These are phyloP conservation scores for Leucophenga varia DNA, from an alignment of 1,140 invertebrate genomes.

Conservation along the genomic window DNA sequence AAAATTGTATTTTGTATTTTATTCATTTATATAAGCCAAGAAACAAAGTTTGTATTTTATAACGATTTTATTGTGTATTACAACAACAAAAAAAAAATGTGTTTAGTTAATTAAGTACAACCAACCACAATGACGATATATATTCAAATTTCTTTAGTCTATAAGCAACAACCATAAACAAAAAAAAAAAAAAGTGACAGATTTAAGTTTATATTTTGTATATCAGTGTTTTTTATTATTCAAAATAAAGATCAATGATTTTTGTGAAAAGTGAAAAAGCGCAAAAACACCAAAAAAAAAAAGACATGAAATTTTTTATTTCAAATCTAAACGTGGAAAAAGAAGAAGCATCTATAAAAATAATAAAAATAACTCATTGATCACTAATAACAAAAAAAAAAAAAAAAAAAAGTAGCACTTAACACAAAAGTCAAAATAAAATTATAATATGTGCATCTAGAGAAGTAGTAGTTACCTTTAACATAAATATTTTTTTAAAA, in stretches of 20 bases:
- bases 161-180: too few species aligned
- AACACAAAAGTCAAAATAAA: too few species aligned
- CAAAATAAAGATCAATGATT: constrained; percentile 56
- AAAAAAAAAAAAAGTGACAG: too few species aligned
- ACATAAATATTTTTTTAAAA: too few species aligned
- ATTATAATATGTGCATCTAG: too few species aligned
- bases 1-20: constrained; percentile 12
- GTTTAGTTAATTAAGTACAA: too few species aligned
- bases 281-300: constrained; percentile 9
- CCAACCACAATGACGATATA: too few species aligned
- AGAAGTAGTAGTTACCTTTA: too few species aligned
- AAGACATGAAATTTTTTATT: constrained; percentile 44
- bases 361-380: too few species aligned
- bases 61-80: constrained; percentile 32
- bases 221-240: constrained; percentile 53
- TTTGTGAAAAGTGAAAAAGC: constrained; percentile 38
- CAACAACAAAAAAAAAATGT: constrained; percentile 13
- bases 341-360: too few species aligned
- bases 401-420: background rate
- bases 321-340: constrained; percentile 43
- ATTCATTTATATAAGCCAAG: too few species aligned
- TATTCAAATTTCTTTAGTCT: too few species aligned
- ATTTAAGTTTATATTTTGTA: constrained; percentile 25
- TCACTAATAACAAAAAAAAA: background rate
- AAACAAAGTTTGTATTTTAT: constrained; percentile 37